Base-by-base conservation (phyloP, 2,113 vertebrate genomes). In the Phoxinus phoxinus region DNA sequence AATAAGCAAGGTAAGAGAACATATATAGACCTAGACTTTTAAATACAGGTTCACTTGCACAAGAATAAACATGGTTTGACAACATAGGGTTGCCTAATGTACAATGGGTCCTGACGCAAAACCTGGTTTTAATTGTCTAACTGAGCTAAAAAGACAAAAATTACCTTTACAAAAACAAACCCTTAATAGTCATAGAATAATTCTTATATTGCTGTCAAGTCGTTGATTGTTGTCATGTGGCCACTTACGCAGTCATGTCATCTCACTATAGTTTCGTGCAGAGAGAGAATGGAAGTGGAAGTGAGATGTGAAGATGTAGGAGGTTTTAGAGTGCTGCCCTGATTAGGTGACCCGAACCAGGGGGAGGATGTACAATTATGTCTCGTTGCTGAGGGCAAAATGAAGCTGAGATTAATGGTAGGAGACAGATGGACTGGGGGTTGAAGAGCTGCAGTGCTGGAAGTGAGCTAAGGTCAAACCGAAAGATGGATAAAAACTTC, bases 351-450 rank as follows among this genome's bases (percentile, higher is more conserved):
- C 41, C 80, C 11, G 44, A 37, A 37, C 61, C 44, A 82, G 63
- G 11, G 63, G 80, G 27, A 82, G 80, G 80, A 67, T 82, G 44
- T 82, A 82, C 63, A 82, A 53, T 69, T 67, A 82, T n/a, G 44
- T 32, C 21, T 71, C 30, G 9, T 78, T 69, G 48, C 61, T 35
- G 59, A 77, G 44, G 74, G 59, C 63, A 44, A 79, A 65, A 69
- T 56, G 15, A 85, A 48, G 76, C 32, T 78, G 63, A 85, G 23
- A 59, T 67, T 84, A 84, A 84, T 78, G 63, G 63, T 69, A 51
- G 41, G 80, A 82, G 80, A 82, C 80, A 69, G 80, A 53, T 82
- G 80, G 80, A 53, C 44, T n/a, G 63, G 44, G 80, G 63, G 80
- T 44, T 82, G 63, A 69, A 69, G 17, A 51, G 44, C 44, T 69